Percentiles rank a stretch among this genome's conserved stretches.
These are phyloP conservation scores for Merluccius polli DNA, from an alignment of 2,797 vertebrate genomes.

Conservation along the genomic window DNA sequence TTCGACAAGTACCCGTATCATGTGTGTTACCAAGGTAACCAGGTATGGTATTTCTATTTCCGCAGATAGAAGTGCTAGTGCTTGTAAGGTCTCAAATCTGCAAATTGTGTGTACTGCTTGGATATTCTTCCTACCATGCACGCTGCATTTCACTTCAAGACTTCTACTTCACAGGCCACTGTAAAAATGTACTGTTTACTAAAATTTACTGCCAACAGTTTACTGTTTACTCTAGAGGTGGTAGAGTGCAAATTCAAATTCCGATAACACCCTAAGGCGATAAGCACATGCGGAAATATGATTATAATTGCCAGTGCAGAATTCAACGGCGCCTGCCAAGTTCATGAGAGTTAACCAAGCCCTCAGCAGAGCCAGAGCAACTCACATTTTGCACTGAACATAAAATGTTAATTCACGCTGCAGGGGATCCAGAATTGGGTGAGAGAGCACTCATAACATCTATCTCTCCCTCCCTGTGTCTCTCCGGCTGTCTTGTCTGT, in stretches of 20 bases:
- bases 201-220: conserved; percentile 1
- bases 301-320: conserved; percentile 62
- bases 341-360: conserved; percentile 66
- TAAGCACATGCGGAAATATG: conserved; percentile 42
- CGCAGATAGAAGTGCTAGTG: not conserved
- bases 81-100: not conserved
- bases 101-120: not conserved
- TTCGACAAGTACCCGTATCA: no score
- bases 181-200: not conserved
- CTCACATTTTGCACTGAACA: conserved; percentile 67
- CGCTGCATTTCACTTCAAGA: not conserved
- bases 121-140: not conserved
- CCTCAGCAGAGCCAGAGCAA: conserved; percentile 60
- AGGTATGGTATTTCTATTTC: no score
- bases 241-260: not conserved
- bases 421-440: conserved; percentile 62
- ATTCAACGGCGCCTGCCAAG: conserved; percentile 61
- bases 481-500: conserved; percentile 23
- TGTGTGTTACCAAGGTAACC: no score
- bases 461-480: conserved; percentile 30
- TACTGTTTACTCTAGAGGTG: conserved; percentile 3
- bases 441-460: conserved; percentile 53
- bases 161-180: not conserved
- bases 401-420: conserved; percentile 76
- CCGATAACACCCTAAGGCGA: not conserved